Percentiles rank a stretch among this genome's conserved stretches.
These are phyloP conservation scores for Pangasianodon gigas DNA, from an alignment of 2,113 vertebrate genomes.

Conservation along the genomic window DNA sequence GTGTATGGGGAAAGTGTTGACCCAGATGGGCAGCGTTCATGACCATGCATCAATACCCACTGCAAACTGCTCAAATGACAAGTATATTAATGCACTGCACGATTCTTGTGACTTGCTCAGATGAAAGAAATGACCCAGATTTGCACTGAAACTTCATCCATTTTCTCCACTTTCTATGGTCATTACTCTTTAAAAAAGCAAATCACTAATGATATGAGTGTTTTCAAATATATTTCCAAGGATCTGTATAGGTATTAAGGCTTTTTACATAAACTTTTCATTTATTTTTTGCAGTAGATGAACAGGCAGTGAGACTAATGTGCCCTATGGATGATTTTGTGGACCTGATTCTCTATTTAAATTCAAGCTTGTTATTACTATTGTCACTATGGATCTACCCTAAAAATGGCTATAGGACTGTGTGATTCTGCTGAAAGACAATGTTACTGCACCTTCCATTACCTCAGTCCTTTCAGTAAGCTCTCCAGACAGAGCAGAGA, in stretches of 20 bases:
- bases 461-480: not conserved
- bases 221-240: not conserved
- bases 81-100: not conserved
- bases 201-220: not conserved
- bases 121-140: not conserved
- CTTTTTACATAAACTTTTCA: not conserved
- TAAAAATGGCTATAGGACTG: not conserved
- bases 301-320: not conserved
- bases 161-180: not conserved
- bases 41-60: not conserved
- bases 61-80: not conserved
- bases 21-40: conserved; percentile 22
- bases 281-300: not conserved
- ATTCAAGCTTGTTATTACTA: not conserved
- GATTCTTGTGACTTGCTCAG: not conserved
- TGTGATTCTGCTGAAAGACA: conserved; percentile 10
- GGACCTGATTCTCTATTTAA: not conserved
- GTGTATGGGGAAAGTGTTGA: conserved; percentile 2
- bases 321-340: not conserved
- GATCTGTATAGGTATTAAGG: too few species aligned
- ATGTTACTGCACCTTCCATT: conserved; percentile 13
- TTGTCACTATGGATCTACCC: not conserved
- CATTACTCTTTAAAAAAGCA: not conserved
- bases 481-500: conserved; percentile 14
- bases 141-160: not conserved